Percentiles rank a stretch among this genome's conserved stretches.
These are phyloP conservation scores for Cybosia mesomella DNA, from an alignment of 2,888 invertebrate species.

Conservation along the genomic window DNA sequence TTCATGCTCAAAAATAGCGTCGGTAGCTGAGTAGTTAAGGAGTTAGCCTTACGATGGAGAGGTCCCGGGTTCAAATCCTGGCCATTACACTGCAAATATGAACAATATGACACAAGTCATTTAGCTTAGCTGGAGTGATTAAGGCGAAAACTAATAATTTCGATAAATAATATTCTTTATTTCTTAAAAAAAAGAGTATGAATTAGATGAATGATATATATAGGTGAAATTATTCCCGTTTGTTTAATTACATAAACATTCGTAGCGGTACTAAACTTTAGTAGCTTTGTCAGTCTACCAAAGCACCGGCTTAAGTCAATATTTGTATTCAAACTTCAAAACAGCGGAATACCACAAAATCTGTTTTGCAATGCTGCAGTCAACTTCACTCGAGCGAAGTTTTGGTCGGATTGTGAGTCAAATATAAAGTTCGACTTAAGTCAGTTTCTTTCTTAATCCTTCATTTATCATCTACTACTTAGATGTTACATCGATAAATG, in stretches of 20 bases:
- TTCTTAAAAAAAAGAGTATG: too few species aligned
- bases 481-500: too few species aligned
- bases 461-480: not conserved
- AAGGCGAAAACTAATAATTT: too few species aligned
- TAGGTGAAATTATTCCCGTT: not conserved
- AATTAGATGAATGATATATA: not conserved
- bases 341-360: not conserved
- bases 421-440: not conserved
- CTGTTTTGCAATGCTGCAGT: slow-evolving; percentile 1
- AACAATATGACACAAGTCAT: too few species aligned
- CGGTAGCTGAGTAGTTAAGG: too few species aligned
- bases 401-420: not conserved
- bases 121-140: too few species aligned
- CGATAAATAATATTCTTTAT: too few species aligned
- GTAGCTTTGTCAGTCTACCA: not conserved
- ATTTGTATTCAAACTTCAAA: not conserved
- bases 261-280: not conserved
- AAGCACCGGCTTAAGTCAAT: not conserved
- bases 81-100: too few species aligned
- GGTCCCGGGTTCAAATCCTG: too few species aligned
- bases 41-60: too few species aligned
- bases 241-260: not conserved
- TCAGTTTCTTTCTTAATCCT: not conserved
- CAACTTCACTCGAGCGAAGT: not conserved
- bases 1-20: too few species aligned